Percentiles rank a stretch among this genome's conserved stretches.
These are phyloP conservation scores for Alectoris magna DNA, from an alignment of 2,797 vertebrate species.

Conservation along the genomic window DNA sequence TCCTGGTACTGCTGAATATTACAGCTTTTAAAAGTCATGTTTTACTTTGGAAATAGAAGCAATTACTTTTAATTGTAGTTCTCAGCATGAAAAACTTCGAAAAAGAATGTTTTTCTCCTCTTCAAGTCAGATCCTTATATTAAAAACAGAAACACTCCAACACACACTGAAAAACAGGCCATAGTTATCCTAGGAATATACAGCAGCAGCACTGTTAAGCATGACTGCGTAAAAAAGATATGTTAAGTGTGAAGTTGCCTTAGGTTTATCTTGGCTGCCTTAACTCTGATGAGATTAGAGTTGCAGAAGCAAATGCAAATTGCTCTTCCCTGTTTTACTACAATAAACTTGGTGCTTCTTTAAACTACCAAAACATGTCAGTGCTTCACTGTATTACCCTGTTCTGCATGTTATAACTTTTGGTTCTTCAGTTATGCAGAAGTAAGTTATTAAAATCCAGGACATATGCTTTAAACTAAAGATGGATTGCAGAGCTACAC, in stretches of 20 bases:
- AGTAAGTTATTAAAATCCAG: conserved; percentile 5
- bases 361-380: conserved; percentile 8
- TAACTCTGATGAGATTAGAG: conserved; percentile 39
- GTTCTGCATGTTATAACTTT: not conserved
- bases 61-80: conserved; percentile 70
- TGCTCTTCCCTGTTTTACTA: not conserved
- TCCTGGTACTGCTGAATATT: not conserved
- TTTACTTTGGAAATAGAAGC: conserved; percentile 48
- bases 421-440: not conserved
- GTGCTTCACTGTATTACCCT: not conserved
- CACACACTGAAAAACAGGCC: conserved; percentile 12
- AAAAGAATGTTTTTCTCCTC: conserved; percentile 16
- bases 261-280: conserved; percentile 23
- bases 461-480: not conserved
- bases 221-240: conserved; percentile 14
- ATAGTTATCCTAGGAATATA: conserved; percentile 3
- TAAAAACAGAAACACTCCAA: conserved; percentile 15
- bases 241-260: not conserved
- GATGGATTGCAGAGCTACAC: not conserved
- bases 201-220: not conserved
- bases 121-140: conserved; percentile 36
- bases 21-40: conserved; percentile 20
- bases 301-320: conserved; percentile 38
- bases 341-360: not conserved
- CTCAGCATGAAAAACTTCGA: conserved; percentile 38